Evolutionary conservation across 2,888 invertebrate genomes (phyloP), one percentile per base, ranked within the genome.

Genomic region (Agriotes lineatus): DNA sequence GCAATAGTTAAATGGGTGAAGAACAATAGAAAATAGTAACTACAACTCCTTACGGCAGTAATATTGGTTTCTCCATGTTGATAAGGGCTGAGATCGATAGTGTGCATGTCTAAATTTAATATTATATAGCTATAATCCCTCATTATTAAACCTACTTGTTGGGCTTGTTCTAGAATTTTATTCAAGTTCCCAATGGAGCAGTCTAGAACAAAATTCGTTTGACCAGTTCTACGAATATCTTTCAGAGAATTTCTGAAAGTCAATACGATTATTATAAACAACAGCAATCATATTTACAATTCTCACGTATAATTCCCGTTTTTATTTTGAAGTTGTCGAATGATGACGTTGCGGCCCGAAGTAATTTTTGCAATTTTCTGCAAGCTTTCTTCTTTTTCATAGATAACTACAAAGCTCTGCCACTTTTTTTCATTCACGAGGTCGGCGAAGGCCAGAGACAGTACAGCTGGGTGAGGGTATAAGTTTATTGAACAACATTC

Each of bases 321-420:
- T n/a, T 73, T 62, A 35, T 77, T 77, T n/a, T 83, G 82, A n/a
- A 87, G 77, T 70, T 86, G 85, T 33, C 85, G 78, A 4, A 87
- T 82, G 0, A 87, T 79, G 9, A 85, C 76, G n/a, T 82, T 80
- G 62, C 82, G 77, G 35, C 78, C 81, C 48, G 80, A 79, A 6
- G 82, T 81, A 22, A 89, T 79, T 52, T 87, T 87, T 72, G 86
- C 86, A 10, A 89, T 82, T 61, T 87, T 80, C 14, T 85, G 81
- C 45, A 90, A 81, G 68, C 88, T 87, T 58, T 89, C 16, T 2
- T 12, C 87, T 72, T 87, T 86, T 75, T 90, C 89, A 83, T 96
- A 97, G 67, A 97, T 87, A 73, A 97, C 89, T n/a, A 95, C 94
- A 80, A 96, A 96, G 35, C 89, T 88, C 71, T 89, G 89, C 97